phyloP scores from a whole-genome alignment of 2,888 invertebrate species.

The Plagiodera versicolora region DNA sequence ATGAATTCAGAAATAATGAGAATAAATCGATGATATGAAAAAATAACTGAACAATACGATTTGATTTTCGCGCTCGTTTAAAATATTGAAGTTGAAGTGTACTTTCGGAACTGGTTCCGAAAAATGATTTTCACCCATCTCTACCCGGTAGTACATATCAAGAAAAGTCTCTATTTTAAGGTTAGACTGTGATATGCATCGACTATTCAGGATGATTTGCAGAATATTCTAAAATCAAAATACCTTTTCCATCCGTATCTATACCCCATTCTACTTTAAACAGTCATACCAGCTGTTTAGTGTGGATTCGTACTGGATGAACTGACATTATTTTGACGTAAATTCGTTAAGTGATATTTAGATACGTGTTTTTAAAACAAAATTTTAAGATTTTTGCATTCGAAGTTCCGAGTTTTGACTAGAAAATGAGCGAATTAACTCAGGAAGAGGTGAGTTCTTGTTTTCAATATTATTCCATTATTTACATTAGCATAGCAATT shows the following conservation, averaged over 20 bases:
- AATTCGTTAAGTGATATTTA: conserved; percentile 36
- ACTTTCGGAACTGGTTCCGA: no score
- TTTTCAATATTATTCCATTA: background rate
- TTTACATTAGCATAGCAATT: background rate
- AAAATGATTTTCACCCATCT: no score
- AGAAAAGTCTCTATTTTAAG: background rate
- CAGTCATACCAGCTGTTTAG: conserved; percentile 6
- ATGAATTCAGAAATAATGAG: no score
- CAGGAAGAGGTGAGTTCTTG: conserved; percentile 81
- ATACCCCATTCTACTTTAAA: no score
- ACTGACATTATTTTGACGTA: conserved; percentile 41
- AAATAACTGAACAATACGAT: no score
- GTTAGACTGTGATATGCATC: conserved; percentile 20
- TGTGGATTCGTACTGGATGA: background rate
- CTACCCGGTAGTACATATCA: no score
- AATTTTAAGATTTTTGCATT: conserved; percentile 25
- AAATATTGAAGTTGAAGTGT: no score
- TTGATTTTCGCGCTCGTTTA: no score
- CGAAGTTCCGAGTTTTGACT: conserved; percentile 27
- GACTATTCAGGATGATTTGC: conserved; percentile 9
- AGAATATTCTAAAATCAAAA: conserved; percentile 17
- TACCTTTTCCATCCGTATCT: no score
- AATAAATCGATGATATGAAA: no score
- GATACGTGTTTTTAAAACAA: conserved; percentile 31
- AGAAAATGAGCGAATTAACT: conserved; percentile 77